Evolutionary conservation across 1,140 invertebrate species (phyloP), one percentile per base, ranked within the genome.

Genomic region (Bactericera cockerelli): DNA sequence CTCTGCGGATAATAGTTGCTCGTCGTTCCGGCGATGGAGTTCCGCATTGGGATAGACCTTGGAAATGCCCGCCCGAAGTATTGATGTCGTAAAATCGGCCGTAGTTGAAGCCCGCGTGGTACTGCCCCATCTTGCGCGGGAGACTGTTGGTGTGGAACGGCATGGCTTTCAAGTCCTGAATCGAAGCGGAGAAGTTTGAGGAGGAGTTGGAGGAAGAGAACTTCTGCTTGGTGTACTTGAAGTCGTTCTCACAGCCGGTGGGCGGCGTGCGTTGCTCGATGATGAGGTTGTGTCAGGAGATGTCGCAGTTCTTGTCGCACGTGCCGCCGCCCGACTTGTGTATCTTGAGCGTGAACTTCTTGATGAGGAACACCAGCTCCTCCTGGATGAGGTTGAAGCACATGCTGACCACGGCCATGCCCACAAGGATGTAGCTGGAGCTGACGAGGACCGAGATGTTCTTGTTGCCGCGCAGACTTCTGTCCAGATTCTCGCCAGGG

Each of bases 321-420:
- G 26, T 53, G 38, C 61, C 59, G 33, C 55, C 26, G 31, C 22
- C 25, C 16, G 49, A 24, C 19, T 56, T 28, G 25, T 24, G 3
- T 10, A 24, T 4, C 22, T 24, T 14, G 33, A 58, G 26, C 31
- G 55, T 57, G 19, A 26, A 53, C 54, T 59, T 61, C 0, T 57
- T 56, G 10, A 57, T 26, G 16, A 61, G 53, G 4, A 39, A 31
- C 3, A 55, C 39, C 8, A 63, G 82, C 71, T 96, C 89, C 66
- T 94, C 92, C 73, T 97, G 92, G 61, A 96, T 89, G 49, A 98
- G 75, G 70, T 91, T 93, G 73, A 95, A 96, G 71, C 92, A 94
- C 88, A 96, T 97, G 16, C 93, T 93, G 60, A 97, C 84, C 57
- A 98, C 77, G 3, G 93, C 89, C 80, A 98, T 89, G 16, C 94